A percentile compares a stretch with the other conserved stretches of the same genome.
phyloP scores from a whole-genome alignment of 2,797 vertebrate species.

The Enteromius unitaeniatus region DNA sequence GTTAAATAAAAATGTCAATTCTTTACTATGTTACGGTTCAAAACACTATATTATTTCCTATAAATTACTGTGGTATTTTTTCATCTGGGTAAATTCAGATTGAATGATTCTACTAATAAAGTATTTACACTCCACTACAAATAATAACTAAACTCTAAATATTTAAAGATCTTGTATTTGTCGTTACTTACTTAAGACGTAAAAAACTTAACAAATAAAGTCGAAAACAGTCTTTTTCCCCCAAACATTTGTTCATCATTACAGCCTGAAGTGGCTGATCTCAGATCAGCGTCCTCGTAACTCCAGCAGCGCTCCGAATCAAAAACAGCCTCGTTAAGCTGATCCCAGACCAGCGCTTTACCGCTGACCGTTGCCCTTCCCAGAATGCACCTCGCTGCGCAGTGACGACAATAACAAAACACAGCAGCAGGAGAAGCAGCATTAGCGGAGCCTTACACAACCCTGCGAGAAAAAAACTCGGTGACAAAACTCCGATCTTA shows the following conservation, averaged over 20 bases:
- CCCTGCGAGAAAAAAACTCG: background rate
- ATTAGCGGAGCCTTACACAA: conserved; percentile 25
- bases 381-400: conserved; percentile 71
- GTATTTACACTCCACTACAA: background rate
- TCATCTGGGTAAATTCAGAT: too few relatives aligned
- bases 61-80: too few relatives aligned
- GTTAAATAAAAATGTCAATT: too few relatives aligned
- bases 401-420: conserved; percentile 85
- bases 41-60: too few relatives aligned
- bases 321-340: background rate
- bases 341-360: conserved; percentile 12
- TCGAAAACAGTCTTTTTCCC: background rate
- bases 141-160: background rate
- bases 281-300: background rate
- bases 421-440: conserved; percentile 64
- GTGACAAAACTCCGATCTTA: background rate
- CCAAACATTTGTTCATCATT: background rate
- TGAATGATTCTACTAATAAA: background rate
- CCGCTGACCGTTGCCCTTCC: conserved; percentile 54
- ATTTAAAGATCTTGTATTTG: too few relatives aligned
- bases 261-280: background rate
- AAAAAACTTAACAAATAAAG: background rate
- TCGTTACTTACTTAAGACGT: background rate
- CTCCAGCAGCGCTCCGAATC: background rate
- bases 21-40: too few relatives aligned